These are phyloP conservation scores for Phainopepla nitens DNA, from an alignment of 2,113 vertebrate genomes.

Conservation along the genomic window DNA sequence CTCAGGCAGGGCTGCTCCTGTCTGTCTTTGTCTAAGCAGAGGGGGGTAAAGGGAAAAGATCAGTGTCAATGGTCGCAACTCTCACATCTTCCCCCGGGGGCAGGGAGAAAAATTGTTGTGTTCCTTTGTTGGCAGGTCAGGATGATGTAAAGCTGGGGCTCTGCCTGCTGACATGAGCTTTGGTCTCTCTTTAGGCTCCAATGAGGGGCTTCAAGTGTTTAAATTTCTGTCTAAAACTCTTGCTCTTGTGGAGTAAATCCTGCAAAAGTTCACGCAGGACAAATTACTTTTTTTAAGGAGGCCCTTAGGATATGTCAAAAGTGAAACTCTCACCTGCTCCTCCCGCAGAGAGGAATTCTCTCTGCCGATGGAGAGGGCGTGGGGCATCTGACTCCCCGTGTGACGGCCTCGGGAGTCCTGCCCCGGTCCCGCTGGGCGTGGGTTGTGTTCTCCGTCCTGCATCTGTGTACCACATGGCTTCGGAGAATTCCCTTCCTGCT, in stretches of 20 bases:
- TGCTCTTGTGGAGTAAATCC: background rate
- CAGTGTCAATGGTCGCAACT: background rate
- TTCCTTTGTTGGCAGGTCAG: background rate
- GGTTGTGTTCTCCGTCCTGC: background rate
- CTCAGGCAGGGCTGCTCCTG: background rate
- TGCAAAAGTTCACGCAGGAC: background rate
- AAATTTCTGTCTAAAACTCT: background rate
- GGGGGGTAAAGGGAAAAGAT: background rate
- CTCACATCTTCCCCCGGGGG: background rate
- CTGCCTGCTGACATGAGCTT: background rate
- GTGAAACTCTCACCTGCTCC: background rate
- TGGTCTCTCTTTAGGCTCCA: background rate
- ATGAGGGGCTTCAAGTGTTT: background rate
- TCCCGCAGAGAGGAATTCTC: background rate
- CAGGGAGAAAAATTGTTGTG: background rate
- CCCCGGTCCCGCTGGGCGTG: fast-evolving
- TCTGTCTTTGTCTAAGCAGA: background rate
- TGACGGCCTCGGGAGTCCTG: background rate
- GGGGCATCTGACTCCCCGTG: fast-evolving
- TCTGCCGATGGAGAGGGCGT: background rate
- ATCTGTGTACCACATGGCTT: background rate
- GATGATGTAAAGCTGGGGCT: background rate
- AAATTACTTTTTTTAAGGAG: background rate
- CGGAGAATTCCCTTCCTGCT: background rate
- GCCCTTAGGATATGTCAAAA: background rate